Evolutionary conservation across 2,797 vertebrate genomes (phyloP).

Genomic region (Cyprinodon diabolis): DNA sequence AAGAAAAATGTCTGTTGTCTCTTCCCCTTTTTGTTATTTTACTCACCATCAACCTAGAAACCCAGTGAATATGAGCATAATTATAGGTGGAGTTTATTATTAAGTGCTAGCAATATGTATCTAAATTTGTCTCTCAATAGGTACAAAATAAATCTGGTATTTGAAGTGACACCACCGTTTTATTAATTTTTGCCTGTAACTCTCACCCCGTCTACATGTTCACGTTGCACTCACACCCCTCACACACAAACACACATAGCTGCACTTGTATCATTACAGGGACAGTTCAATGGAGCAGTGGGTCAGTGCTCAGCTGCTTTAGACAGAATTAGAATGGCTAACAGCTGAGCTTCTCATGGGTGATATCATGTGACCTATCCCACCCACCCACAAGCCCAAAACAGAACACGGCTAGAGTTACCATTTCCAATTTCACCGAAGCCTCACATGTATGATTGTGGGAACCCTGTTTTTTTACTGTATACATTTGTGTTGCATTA

Average conservation of each 20-base stretch:
- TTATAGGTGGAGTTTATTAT: neutral
- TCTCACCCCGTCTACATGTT: neutral
- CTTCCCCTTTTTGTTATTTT: neutral
- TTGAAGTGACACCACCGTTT: neutral
- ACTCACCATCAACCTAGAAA: neutral
- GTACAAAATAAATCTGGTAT: neutral
- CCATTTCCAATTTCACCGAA: conserved; percentile 54
- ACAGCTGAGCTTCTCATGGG: conserved; percentile 78
- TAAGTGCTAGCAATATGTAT: neutral
- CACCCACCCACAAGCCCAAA: conserved; percentile 68
- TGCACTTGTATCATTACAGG: conserved; percentile 37
- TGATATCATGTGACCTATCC: conserved; percentile 74
- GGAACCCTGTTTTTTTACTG: conserved; percentile 29
- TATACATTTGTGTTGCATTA: conserved; percentile 20
- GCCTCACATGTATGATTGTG: conserved; percentile 6
- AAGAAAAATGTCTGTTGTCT: neutral
- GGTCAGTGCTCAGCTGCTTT: conserved; percentile 72
- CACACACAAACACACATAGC: conserved; percentile 8
- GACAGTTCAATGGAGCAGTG: conserved; percentile 65
- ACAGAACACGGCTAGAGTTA: conserved; percentile 63
- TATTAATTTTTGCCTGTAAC: conserved; percentile 21
- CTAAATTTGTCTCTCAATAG: neutral
- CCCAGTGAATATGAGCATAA: neutral
- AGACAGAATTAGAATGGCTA: conserved; percentile 77
- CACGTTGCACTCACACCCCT: neutral